phyloP scores from a whole-genome alignment of 2,113 vertebrate species.

The Petrocephalus zakoni region DNA sequence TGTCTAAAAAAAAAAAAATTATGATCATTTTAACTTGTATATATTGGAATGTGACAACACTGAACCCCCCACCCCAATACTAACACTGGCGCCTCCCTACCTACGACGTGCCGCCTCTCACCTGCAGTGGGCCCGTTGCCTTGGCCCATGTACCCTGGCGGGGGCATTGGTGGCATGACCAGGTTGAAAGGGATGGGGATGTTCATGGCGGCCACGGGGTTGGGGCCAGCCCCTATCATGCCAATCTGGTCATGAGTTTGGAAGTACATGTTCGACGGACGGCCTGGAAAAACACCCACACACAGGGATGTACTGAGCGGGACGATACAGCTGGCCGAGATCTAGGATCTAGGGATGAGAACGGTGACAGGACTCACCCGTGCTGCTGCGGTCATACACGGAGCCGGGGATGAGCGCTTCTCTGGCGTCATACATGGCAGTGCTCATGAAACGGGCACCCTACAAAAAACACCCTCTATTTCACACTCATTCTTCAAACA shows the following conservation, averaged over 20 bases:
- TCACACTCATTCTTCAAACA: background rate
- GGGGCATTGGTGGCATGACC: conserved; percentile 95
- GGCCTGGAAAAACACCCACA: conserved; percentile 53
- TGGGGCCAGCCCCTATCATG: conserved; percentile 88
- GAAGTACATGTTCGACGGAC: conserved; percentile 96
- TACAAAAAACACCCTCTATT: conserved; percentile 38
- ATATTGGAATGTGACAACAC: background rate
- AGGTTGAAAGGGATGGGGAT: conserved; percentile 96
- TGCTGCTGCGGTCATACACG: conserved; percentile 87
- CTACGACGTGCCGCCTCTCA: conserved; percentile 32
- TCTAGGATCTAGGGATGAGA: background rate
- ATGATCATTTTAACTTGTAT: background rate
- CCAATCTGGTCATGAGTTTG: conserved; percentile 97
- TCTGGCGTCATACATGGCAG: conserved; percentile 94
- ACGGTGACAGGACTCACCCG: conserved; percentile 57
- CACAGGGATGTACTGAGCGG: background rate
- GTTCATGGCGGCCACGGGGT: conserved; percentile 90
- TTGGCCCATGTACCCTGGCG: conserved; percentile 85
- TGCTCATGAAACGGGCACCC: conserved; percentile 98
- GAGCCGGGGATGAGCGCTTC: conserved; percentile 96
- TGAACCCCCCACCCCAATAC: background rate
- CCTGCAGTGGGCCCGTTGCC: conserved; percentile 85
- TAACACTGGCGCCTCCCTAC: background rate
- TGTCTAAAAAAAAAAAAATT: background rate
- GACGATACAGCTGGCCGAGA: background rate